A percentile compares a stretch with the other conserved stretches of the same genome.
These are phyloP conservation scores for Thrips palmi DNA, from an alignment of 1,140 invertebrate genomes.

Conservation along the genomic window DNA sequence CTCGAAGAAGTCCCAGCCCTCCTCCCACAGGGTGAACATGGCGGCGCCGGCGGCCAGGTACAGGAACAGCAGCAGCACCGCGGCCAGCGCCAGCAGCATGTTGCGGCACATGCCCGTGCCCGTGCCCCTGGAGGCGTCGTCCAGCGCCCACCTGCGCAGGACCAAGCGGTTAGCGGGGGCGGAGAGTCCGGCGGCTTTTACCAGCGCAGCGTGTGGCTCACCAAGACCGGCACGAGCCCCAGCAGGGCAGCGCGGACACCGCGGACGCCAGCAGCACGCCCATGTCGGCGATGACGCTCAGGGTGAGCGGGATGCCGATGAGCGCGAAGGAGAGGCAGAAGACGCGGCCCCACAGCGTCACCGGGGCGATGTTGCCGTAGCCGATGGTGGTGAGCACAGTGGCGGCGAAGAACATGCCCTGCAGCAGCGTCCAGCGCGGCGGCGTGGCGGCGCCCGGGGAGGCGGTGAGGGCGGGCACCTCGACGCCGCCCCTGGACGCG, in stretches of 20 bases:
- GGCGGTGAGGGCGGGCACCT: slow-evolving; percentile 26
- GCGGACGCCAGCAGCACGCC: slow-evolving; percentile 70
- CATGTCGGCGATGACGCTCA: slow-evolving; percentile 84
- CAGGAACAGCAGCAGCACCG: slow-evolving; percentile 50
- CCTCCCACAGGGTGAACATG: slow-evolving; percentile 50
- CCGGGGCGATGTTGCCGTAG: slow-evolving; percentile 88
- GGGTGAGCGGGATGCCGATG: slow-evolving; percentile 79
- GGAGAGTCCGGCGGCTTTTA: slow-evolving; percentile 12
- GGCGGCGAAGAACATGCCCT: slow-evolving; percentile 67
- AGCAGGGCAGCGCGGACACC: slow-evolving; percentile 26
- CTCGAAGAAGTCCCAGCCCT: slow-evolving; percentile 81
- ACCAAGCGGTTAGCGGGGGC: too few species aligned
- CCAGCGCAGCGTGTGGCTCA: slow-evolving; percentile 10
- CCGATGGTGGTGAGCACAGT: slow-evolving; percentile 76
- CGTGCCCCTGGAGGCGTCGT: slow-evolving; percentile 12
- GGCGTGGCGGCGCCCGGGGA: slow-evolving; percentile 25
- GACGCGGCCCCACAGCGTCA: slow-evolving; percentile 61
- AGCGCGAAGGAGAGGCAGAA: slow-evolving; percentile 88
- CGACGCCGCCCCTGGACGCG: slow-evolving; percentile 38
- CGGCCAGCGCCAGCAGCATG: slow-evolving; percentile 46
- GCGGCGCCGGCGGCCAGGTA: slow-evolving; percentile 57
- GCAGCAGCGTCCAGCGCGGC: slow-evolving; percentile 55
- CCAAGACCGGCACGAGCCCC: not conserved
- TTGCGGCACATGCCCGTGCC: slow-evolving; percentile 33
- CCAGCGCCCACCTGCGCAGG: slow-evolving; percentile 17